A percentile compares a stretch with the other conserved stretches of the same genome.
These are phyloP conservation scores for Bubo blakistoni DNA, from an alignment of 2,113 vertebrate species.

Conservation along the genomic window DNA sequence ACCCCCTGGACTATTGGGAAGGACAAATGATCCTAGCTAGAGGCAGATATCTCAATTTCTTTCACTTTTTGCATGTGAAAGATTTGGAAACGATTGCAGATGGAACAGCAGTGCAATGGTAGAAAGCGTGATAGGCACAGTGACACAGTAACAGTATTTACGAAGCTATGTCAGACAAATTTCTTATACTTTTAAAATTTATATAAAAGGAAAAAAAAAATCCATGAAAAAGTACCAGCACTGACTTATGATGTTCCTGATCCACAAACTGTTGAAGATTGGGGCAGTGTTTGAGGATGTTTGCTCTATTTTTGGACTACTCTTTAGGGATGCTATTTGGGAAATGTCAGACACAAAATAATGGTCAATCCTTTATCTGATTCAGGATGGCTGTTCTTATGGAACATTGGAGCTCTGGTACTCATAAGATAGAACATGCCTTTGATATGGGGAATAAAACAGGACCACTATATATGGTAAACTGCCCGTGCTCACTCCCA, in stretches of 20 bases:
- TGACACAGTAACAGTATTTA: background rate
- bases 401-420: background rate
- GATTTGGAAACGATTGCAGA: background rate
- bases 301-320: background rate
- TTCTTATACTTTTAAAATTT: background rate
- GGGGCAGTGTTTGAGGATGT: background rate
- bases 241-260: background rate
- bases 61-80: background rate
- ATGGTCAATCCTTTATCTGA: background rate
- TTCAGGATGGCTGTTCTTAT: background rate
- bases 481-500: background rate
- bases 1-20: fast-evolving
- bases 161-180: background rate
- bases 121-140: background rate
- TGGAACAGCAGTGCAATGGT: background rate
- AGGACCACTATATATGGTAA: background rate
- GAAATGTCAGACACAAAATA: background rate
- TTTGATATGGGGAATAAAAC: background rate
- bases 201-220: background rate
- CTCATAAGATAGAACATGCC: background rate
- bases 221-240: background rate
- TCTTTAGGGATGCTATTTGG: background rate
- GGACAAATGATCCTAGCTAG: background rate
- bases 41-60: background rate
- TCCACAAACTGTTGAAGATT: background rate